These are phyloP conservation scores for Leontocebus nigricollis DNA, from an alignment of 2,797 vertebrate species.

Conservation along the genomic window DNA sequence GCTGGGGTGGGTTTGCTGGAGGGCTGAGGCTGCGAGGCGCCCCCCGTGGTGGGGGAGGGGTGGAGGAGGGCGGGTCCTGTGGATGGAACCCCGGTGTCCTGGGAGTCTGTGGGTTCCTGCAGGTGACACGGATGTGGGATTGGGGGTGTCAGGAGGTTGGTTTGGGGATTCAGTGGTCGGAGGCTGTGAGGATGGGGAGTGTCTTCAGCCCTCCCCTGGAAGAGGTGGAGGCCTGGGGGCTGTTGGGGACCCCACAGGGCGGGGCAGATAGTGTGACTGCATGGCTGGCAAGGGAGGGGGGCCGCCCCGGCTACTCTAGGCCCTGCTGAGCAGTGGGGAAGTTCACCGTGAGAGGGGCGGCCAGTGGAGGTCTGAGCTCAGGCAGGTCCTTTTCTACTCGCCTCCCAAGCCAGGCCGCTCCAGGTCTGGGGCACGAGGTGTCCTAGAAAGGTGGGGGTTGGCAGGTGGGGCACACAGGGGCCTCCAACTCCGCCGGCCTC, in stretches of 20 bases:
- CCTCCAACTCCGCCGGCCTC: background rate
- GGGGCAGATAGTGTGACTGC: too few species aligned
- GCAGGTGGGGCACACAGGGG: background rate
- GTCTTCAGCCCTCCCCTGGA: background rate
- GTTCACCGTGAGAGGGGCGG: accelerated
- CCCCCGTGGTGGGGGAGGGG: background rate
- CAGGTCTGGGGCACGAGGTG: background rate
- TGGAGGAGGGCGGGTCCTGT: too few species aligned
- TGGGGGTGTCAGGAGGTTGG: background rate
- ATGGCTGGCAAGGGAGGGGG: background rate
- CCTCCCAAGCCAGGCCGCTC: background rate
- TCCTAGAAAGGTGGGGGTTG: background rate
- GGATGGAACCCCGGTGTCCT: too few species aligned
- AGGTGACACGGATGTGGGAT: background rate
- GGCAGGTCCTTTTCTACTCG: too few species aligned
- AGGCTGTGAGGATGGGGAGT: background rate
- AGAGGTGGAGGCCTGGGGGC: background rate
- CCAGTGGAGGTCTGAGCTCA: background rate
- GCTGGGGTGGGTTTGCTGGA: background rate
- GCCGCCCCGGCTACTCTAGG: background rate
- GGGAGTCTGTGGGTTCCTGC: background rate
- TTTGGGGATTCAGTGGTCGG: accelerated
- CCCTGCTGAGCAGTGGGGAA: too few species aligned
- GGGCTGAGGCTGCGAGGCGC: background rate
- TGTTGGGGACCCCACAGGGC: background rate